Evolutionary conservation across 2,888 invertebrate genomes (phyloP).

Genomic region (Cephus runcator): DNA sequence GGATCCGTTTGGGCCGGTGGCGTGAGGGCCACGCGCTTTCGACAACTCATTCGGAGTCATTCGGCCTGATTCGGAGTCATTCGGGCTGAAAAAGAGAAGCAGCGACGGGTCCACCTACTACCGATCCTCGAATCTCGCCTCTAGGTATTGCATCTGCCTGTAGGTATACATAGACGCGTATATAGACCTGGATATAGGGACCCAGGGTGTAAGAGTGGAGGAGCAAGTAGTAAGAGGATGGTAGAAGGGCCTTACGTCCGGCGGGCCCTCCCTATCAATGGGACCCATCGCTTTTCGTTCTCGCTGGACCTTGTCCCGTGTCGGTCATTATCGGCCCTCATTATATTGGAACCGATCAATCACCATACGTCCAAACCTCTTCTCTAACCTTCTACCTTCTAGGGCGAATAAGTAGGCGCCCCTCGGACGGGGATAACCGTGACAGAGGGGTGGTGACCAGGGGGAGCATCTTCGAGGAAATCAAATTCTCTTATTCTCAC

Average conservation of each 20-base stretch:
- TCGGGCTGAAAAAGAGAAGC: constrained; percentile 4
- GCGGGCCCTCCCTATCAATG: constrained; percentile 41
- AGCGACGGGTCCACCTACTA: constrained; percentile 1
- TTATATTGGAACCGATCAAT: constrained; percentile 64
- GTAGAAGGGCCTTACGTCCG: constrained; percentile 1
- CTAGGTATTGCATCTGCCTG: background rate
- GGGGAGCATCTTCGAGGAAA: background rate
- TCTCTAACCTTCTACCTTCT: background rate
- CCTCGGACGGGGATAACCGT: background rate
- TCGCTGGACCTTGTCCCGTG: constrained; percentile 55
- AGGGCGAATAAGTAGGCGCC: constrained; percentile 3
- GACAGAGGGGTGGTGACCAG: background rate
- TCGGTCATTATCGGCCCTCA: constrained; percentile 64
- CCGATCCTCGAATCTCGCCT: background rate
- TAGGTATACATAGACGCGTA: background rate
- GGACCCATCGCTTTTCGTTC: constrained; percentile 56
- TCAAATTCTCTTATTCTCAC: background rate
- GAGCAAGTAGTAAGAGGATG: background rate
- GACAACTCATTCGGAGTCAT: constrained; percentile 1
- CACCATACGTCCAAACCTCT: constrained; percentile 49
- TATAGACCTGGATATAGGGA: background rate
- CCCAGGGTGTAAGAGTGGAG: background rate
- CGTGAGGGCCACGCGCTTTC: background rate
- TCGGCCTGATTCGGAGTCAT: background rate
- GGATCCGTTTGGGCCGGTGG: background rate